phyloP scores from a whole-genome alignment of 2,888 invertebrate genomes.

The Mystacides longicornis region DNA sequence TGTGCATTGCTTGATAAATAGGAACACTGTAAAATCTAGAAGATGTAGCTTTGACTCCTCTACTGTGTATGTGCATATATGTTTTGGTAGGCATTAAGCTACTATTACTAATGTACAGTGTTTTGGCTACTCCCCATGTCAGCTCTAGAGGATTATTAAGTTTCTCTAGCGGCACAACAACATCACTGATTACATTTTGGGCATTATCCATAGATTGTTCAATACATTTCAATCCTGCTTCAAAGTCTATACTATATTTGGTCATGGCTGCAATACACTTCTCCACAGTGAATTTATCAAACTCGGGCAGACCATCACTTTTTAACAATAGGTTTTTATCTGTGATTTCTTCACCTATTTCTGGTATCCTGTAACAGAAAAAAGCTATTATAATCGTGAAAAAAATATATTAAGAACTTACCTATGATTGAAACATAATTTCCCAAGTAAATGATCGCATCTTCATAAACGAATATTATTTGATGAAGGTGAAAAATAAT shows the following conservation, averaged over 20 bases:
- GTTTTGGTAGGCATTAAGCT: constrained; percentile 71
- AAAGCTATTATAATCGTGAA: no score
- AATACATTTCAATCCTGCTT: constrained; percentile 62
- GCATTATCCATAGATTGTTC: constrained; percentile 49
- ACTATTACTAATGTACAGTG: constrained; percentile 72
- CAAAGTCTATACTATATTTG: constrained; percentile 73
- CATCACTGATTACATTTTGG: constrained; percentile 58
- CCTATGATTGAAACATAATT: no score
- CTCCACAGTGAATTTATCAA: constrained; percentile 71
- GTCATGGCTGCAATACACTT: constrained; percentile 80
- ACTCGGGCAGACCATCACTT: constrained; percentile 70
- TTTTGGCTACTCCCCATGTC: constrained; percentile 83
- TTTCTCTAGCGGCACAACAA: constrained; percentile 69
- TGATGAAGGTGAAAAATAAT: no score
- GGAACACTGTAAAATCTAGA: constrained; percentile 63
- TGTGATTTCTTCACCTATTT: constrained; percentile 74
- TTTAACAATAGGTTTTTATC: constrained; percentile 69
- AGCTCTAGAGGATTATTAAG: constrained; percentile 66
- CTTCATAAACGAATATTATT: no score
- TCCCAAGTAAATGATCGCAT: no score
- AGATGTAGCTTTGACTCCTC: constrained; percentile 67
- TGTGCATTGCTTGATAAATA: constrained; percentile 62
- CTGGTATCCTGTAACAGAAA: constrained; percentile 58
- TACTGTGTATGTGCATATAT: constrained; percentile 71
- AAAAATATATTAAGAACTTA: no score